phyloP scores from a whole-genome alignment of 2,888 invertebrate genomes.

The Leucoptera coffeella region DNA sequence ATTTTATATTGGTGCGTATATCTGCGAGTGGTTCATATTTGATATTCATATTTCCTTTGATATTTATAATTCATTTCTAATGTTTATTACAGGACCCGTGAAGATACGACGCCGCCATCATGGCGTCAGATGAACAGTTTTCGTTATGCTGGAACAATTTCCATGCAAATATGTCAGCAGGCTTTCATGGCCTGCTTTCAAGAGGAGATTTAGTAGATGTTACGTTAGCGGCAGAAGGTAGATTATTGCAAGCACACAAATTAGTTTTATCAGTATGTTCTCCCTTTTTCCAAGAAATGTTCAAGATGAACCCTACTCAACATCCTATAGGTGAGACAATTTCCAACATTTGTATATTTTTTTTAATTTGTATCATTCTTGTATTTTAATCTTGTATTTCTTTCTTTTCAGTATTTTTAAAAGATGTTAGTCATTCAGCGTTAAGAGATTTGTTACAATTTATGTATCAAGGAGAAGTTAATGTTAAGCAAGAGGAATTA shows the following conservation, averaged over 20 bases:
- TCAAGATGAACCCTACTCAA: slow-evolving; percentile 63
- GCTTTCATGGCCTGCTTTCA: slow-evolving; percentile 64
- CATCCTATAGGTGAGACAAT: slow-evolving; percentile 56
- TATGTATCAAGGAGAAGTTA: slow-evolving; percentile 68
- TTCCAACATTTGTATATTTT: not conserved
- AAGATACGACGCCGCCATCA: slow-evolving; percentile 49
- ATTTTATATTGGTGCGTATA: no score
- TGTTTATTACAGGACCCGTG: no score
- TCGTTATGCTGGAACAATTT: slow-evolving; percentile 73
- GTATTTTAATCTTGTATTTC: slow-evolving; percentile 7
- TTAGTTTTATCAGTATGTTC: slow-evolving; percentile 67
- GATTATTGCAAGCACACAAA: slow-evolving; percentile 65
- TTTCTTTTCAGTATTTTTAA: slow-evolving; percentile 58
- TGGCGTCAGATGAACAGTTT: slow-evolving; percentile 69
- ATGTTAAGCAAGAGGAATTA: slow-evolving; percentile 66
- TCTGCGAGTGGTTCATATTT: no score
- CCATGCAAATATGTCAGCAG: slow-evolving; percentile 65
- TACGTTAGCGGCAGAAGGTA: slow-evolving; percentile 64
- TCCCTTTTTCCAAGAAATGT: slow-evolving; percentile 68
- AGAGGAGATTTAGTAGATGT: slow-evolving; percentile 66
- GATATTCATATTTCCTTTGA: no score
- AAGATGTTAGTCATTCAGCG: slow-evolving; percentile 65
- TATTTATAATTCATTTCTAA: no score
- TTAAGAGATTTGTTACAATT: slow-evolving; percentile 65
- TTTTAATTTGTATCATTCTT: no score